Evolutionary conservation across 2,113 vertebrate species (phyloP), one percentile per base, ranked within the genome.

Genomic region (Perccottus glenii): DNA sequence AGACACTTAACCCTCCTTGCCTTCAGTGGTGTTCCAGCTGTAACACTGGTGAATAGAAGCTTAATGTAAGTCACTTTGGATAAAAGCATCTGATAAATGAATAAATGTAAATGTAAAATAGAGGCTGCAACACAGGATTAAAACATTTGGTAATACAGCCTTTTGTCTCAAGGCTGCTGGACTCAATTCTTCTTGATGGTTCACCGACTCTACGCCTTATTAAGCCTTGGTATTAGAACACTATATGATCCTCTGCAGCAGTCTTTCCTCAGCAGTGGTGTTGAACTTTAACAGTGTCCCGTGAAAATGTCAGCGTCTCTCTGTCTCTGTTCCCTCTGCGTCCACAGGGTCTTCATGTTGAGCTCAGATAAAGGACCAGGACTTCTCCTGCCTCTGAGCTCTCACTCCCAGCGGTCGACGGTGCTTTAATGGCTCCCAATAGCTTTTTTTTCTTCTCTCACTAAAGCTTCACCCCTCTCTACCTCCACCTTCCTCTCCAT

Each of bases 371-470:
- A 86, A 85, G 79, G 71, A 48, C 56, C 38, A 81, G 84, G 65
- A 9, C 53, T 73, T 64, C 74, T 78, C 40, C 67, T 46, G 67
- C 70, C 67, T 81, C 70, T 16, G 19, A 75, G 60, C 51, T 60
- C 36, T 50, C 47, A 6, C 64, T 70, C 84, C 83, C 85, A 56
- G n/a, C 57, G 52, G 85, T 73, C 33, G 80, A 82, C 48, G 60
- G 58, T 35, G 70, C 52, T 82, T 86, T 88, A 87, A 89, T 86
- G 63, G 77, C 58, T 89, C 81, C 83, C 86, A 70, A 77, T 77
- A 81, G 87, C 86, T 78, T 46, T 46, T 46, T 11, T 11, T 46
- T 27, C 19, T 81, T 49, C 45, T 73, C 55, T 86, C 70, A 77
- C 80, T 80, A 56, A 87, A 89, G 83, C 33, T 4, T 4, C 11